A percentile compares a stretch with the other conserved stretches of the same genome.
Conservation (phyloP, 2,888 invertebrate species). For the Sminthurides aquaticus region DNA sequence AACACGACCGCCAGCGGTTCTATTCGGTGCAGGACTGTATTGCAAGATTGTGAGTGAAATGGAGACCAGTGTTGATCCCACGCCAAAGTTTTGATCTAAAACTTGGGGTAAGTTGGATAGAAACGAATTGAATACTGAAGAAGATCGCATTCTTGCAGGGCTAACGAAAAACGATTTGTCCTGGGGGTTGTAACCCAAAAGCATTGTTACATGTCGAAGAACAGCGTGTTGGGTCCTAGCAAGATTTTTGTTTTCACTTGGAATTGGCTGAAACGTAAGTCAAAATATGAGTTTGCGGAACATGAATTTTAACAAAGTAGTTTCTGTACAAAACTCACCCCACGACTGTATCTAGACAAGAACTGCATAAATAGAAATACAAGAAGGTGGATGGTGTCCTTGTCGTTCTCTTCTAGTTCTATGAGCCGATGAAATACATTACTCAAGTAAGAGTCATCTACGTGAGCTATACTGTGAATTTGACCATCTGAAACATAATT, state of each 20-base stretch:
- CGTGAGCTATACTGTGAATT: conserved; percentile 74
- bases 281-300: no score
- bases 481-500: conserved; percentile 59
- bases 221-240: conserved; percentile 78
- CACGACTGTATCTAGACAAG: conserved; percentile 57
- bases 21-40: conserved; percentile 69
- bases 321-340: conserved; percentile 28
- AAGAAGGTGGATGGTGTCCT: conserved; percentile 88
- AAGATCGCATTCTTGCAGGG: conserved; percentile 74
- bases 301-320: not conserved
- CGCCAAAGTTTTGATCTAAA: conserved; percentile 88
- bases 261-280: conserved; percentile 57
- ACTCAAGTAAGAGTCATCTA: conserved; percentile 70
- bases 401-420: conserved; percentile 88
- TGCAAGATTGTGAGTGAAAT: conserved; percentile 72
- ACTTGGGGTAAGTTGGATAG: conserved; percentile 87
- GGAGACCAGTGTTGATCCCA: conserved; percentile 81
- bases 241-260: conserved; percentile 74
- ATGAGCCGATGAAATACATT: conserved; percentile 76
- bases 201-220: conserved; percentile 78
- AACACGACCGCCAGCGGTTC: conserved; percentile 52
- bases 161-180: conserved; percentile 88
- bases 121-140: conserved; percentile 93
- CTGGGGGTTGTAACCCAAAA: conserved; percentile 85
- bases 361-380: conserved; percentile 97